Base-by-base conservation (phyloP, 2,888 invertebrate species). In the Caenorhabditis uteleia region DNA sequence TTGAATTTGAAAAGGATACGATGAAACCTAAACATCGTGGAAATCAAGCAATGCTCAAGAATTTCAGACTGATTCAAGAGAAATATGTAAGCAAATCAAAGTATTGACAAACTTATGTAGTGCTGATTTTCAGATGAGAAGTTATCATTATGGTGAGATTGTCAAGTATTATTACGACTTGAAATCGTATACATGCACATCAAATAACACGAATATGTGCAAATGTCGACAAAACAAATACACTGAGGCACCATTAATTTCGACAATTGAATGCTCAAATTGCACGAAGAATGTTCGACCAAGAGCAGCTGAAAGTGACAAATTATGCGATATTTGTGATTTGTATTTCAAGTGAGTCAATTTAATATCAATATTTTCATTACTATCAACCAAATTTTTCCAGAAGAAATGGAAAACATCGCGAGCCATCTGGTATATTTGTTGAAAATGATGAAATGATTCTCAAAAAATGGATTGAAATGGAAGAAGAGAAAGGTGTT, bases 91-190 rank as follows among this genome's bases (percentile, higher is more conserved):
- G 49, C n/a, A 12, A 38, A 7, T 16, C 7, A 8, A 38, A 16
- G 16, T n/a, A 38, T 38, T 8, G 6, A 8, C 8, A 10, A 10
- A 38, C 38, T 16, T 10, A 10, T 38, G 16, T 7, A 7, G 38
- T 16, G 7, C 8, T 38, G 6, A 38, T 38, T 38, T 38, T 38
- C 38, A 38, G 38, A 7, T 38, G 16, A 38, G 20, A 38, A 12
- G 7, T 7, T 23, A 50, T 36, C 23, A 50, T 26, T 14, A 40
- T 6, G 50, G 50, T 2, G 50, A 50, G n/a, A 50, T 50, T 20
- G 25, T 50, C 39, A 40, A 20, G 2, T 50, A 40, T 39, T 50
- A 50, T 25, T 50, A 40, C n/a, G 20, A 4, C 7, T 40, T 31
- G 2, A 50, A 50, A 27, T 5, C 14, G 2, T 10, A 20, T 14